A percentile compares a stretch with the other conserved stretches of the same genome.
These are phyloP conservation scores for Idaea straminata DNA, from an alignment of 2,888 invertebrate genomes.

Conservation along the genomic window DNA sequence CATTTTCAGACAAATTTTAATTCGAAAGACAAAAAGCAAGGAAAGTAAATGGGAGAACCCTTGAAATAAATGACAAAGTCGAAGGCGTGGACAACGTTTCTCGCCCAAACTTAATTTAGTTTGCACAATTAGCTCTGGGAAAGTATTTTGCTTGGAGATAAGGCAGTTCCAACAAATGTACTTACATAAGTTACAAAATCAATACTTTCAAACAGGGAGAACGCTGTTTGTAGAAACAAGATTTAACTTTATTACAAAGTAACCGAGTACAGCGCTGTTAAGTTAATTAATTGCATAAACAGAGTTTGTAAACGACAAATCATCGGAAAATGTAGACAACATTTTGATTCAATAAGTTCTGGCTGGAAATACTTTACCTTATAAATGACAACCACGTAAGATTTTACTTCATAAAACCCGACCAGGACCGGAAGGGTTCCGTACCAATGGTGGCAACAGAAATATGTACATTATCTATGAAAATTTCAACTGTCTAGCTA, in stretches of 20 bases:
- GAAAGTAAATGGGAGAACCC: slow-evolving; percentile 48
- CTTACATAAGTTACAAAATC: slow-evolving; percentile 31
- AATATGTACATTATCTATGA: too few species aligned
- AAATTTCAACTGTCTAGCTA: too few species aligned
- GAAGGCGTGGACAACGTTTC: slow-evolving; percentile 47
- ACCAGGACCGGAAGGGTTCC: too few species aligned
- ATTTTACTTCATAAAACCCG: neutral
- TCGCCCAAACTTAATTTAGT: slow-evolving; percentile 56
- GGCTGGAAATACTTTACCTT: neutral
- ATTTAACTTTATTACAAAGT: neutral
- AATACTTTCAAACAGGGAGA: slow-evolving; percentile 23
- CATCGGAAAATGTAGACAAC: neutral
- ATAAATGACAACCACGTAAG: neutral
- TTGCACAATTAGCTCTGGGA: slow-evolving; percentile 58
- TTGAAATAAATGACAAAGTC: slow-evolving; percentile 53
- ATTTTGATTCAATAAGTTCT: neutral
- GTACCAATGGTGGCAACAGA: too few species aligned
- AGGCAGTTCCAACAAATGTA: slow-evolving; percentile 34
- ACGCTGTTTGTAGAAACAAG: slow-evolving; percentile 5
- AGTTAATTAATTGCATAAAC: neutral
- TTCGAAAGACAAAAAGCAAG: slow-evolving; percentile 40
- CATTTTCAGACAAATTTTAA: slow-evolving; percentile 48
- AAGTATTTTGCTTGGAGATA: slow-evolving; percentile 44
- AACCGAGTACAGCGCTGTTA: neutral
- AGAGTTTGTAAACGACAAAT: neutral